Percentiles rank a stretch among this genome's conserved stretches.
Evolutionary conservation across 30 jellyfish, hydroid and myxozoan genomes (phyloP).

Genomic region (Aurelia sp.): DNA sequence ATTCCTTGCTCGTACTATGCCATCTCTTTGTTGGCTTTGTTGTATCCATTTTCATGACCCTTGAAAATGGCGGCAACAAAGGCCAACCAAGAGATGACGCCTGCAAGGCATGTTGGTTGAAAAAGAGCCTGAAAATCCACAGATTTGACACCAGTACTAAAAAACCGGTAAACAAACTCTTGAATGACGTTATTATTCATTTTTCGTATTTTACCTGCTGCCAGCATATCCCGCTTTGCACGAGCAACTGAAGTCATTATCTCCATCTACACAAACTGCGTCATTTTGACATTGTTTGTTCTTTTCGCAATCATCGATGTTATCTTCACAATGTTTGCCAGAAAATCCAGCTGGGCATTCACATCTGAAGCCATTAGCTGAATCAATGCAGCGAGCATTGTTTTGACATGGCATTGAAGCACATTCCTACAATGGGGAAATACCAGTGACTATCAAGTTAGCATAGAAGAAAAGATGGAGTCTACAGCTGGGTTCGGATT

Average conservation of each 20-base stretch:
- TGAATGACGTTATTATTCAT: too few species aligned
- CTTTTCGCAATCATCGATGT: slow-evolving; percentile 86
- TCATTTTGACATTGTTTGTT: slow-evolving; percentile 84
- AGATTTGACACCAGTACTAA: too few species aligned
- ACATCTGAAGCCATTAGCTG: slow-evolving; percentile 89
- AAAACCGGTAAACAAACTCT: too few species aligned
- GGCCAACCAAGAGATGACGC: too few species aligned
- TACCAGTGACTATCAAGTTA: neutral
- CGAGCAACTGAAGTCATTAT: slow-evolving; percentile 69
- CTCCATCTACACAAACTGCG: slow-evolving; percentile 95
- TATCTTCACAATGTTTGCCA: slow-evolving; percentile 79
- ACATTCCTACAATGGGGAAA: slow-evolving; percentile 77
- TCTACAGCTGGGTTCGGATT: too few species aligned
- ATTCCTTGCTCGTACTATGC: too few species aligned
- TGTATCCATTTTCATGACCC: too few species aligned
- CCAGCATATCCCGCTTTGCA: slow-evolving; percentile 93
- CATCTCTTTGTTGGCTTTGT: too few species aligned
- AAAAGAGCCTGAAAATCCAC: too few species aligned
- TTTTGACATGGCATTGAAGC: slow-evolving; percentile 89
- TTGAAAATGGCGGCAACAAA: too few species aligned
- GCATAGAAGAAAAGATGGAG: too few species aligned
- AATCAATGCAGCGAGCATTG: slow-evolving; percentile 86
- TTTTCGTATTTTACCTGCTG: slow-evolving; percentile 56
- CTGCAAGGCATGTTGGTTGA: too few species aligned
- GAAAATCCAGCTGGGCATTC: slow-evolving; percentile 85